Conservation (phyloP, 1,140 invertebrate genomes). For the Manduca sexta region DNA sequence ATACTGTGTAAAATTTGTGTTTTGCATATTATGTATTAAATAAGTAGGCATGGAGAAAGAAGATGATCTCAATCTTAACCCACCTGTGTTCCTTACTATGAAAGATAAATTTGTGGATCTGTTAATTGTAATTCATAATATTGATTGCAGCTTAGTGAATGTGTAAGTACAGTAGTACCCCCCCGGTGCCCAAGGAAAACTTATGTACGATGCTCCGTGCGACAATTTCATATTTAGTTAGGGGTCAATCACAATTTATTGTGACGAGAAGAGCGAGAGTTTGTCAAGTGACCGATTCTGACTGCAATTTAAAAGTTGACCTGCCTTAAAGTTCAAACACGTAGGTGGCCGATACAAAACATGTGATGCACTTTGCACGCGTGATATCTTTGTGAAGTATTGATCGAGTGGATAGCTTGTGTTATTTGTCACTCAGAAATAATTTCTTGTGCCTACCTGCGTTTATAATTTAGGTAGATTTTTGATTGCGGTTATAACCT, state of each 20-base stretch:
- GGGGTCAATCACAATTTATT: slow-evolving; percentile 16
- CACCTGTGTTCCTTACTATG: too few species aligned
- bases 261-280: slow-evolving; percentile 13
- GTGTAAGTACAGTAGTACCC: too few species aligned
- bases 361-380: slow-evolving; percentile 6
- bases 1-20: too few species aligned
- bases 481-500: too few species aligned
- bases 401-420: too few species aligned
- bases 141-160: slow-evolving; percentile 2
- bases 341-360: slow-evolving; percentile 16
- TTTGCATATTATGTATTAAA: too few species aligned
- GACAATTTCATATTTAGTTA: slow-evolving; percentile 23
- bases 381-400: background rate
- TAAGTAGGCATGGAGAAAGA: too few species aligned
- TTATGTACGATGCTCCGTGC: slow-evolving; percentile 2
- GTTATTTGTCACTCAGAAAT: background rate
- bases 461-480: too few species aligned
- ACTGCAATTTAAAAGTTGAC: slow-evolving; percentile 55
- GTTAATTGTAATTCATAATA: background rate
- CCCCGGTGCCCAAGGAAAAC: too few species aligned
- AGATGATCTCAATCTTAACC: too few species aligned
- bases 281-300: slow-evolving; percentile 41
- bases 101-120: too few species aligned
- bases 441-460: too few species aligned
- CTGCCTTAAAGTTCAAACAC: slow-evolving; percentile 35